Evolutionary conservation across 2,797 vertebrate genomes (phyloP), one percentile per base, ranked within the genome.

Genomic region (Rhynchotus rufescens): DNA sequence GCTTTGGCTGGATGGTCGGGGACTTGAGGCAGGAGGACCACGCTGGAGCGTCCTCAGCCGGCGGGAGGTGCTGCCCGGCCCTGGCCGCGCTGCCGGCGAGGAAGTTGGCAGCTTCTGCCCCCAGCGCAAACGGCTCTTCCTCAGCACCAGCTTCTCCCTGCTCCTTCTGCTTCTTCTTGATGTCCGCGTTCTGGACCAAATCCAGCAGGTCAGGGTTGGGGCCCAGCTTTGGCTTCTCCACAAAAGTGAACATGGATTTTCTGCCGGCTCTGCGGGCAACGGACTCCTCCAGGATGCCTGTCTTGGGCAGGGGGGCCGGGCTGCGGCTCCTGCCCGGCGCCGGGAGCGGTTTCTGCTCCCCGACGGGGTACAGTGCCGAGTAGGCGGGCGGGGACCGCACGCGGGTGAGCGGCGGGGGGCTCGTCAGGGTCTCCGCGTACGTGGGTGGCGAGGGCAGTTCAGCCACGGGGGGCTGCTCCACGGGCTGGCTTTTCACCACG

Each of bases 171-270:
- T 98, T 99, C 96, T 98, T 98, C 95, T 97, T 98, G 86, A 98
- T 98, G 85, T 99, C 99, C 0, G 92, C 98, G 2, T 98, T 99
- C 95, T 99, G 99, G 12, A 99, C 99, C 95, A 99, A 96, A 61
- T 99, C 98, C 85, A 99, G 97, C 76, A 99, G 98, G 88, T 99
- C 99, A 0, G 99, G 99, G 93, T 99, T 99, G 0, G 99, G 99
- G 51, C 98, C 96, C 65, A 99, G 93, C 84, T 99, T 98, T 0
- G 98, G 97, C 94, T 99, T 99, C 97, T 99, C 99, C 52, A 99
- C 98, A 6, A 99, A 99, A 5, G 99, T 99, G 98, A 99, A 99
- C 99, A 99, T 99, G 42, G 99, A 97, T 90, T 99, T 99, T 54
- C 97, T 98, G 89, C 86, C 94, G 14, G 93, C 94, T 81, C 98